Percentiles rank a stretch among this genome's conserved stretches.
These are phyloP conservation scores for Cheilosia urbana DNA, from an alignment of 2,888 invertebrate species.

Conservation along the genomic window DNA sequence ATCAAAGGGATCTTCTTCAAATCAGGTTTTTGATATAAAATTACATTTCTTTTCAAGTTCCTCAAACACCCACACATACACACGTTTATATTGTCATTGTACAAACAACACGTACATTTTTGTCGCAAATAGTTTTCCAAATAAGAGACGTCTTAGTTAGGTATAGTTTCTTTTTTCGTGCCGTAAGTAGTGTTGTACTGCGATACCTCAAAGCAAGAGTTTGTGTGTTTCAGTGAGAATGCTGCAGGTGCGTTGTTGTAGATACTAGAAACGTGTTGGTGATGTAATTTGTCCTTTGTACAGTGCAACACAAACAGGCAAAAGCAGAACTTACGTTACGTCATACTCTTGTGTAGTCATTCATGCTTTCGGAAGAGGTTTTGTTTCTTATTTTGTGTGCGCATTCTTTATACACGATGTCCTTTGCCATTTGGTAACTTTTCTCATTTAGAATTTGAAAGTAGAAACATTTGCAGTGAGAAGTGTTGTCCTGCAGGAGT, in stretches of 20 bases:
- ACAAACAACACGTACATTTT: constrained; percentile 45
- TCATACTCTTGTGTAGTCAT: background rate
- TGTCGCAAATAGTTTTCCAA: constrained; percentile 45
- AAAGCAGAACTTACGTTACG: constrained; percentile 36
- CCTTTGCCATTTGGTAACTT: constrained; percentile 14
- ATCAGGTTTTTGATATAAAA: constrained; percentile 70
- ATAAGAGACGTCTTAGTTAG: constrained; percentile 41
- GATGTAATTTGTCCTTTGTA: constrained; percentile 48
- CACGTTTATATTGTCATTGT: constrained; percentile 28
- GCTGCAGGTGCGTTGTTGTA: constrained; percentile 1
- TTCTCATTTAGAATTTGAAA: constrained; percentile 34
- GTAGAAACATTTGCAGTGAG: background rate
- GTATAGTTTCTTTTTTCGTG: constrained; percentile 3
- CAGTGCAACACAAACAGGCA: constrained; percentile 33
- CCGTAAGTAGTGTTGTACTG: constrained; percentile 10
- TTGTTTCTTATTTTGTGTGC: background rate
- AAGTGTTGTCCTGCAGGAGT: background rate
- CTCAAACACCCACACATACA: constrained; percentile 14
- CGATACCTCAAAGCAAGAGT: constrained; percentile 22
- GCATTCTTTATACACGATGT: background rate
- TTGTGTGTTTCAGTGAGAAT: background rate
- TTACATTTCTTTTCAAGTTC: constrained; percentile 70
- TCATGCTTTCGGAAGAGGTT: constrained; percentile 28
- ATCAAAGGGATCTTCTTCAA: constrained; percentile 71
- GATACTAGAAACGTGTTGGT: constrained; percentile 1